Percentiles rank a stretch among this genome's conserved stretches.
Conservation (phyloP, 1,140 invertebrate genomes). For the Spodoptera litura region DNA sequence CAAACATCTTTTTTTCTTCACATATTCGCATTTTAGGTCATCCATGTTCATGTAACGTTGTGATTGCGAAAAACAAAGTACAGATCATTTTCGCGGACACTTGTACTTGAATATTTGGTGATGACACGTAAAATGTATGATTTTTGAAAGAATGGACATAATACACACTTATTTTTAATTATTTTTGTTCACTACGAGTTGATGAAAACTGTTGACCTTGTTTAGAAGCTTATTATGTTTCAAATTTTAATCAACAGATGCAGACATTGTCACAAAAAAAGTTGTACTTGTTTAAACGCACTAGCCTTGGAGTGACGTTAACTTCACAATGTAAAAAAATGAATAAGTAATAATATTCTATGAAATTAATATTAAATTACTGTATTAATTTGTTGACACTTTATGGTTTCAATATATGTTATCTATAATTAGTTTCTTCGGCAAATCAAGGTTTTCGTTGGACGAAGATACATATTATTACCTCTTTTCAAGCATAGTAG, state of each 20-base stretch:
- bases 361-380: not conserved
- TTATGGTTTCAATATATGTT: not conserved
- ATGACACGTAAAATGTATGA: slow-evolving; percentile 68
- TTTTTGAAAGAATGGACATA: slow-evolving; percentile 71
- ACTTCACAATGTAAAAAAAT: slow-evolving; percentile 1
- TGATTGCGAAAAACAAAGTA: slow-evolving; percentile 86
- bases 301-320: slow-evolving; percentile 68
- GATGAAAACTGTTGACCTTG: slow-evolving; percentile 87
- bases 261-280: slow-evolving; percentile 85
- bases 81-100: slow-evolving; percentile 84
- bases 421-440: slow-evolving; percentile 1
- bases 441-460: not conserved
- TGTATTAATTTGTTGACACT: not conserved
- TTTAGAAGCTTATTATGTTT: slow-evolving; percentile 87
- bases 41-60: slow-evolving; percentile 87
- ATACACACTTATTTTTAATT: slow-evolving; percentile 79
- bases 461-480: slow-evolving; percentile 27
- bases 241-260: slow-evolving; percentile 87
- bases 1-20: slow-evolving; percentile 85
- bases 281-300: slow-evolving; percentile 73
- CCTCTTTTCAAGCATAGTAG: slow-evolving; percentile 54
- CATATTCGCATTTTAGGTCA: slow-evolving; percentile 87
- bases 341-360: not conserved
- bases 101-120: slow-evolving; percentile 76
- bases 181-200: slow-evolving; percentile 83